Base-by-base conservation (phyloP, 2,113 vertebrate genomes). In the Columbina picui region DNA sequence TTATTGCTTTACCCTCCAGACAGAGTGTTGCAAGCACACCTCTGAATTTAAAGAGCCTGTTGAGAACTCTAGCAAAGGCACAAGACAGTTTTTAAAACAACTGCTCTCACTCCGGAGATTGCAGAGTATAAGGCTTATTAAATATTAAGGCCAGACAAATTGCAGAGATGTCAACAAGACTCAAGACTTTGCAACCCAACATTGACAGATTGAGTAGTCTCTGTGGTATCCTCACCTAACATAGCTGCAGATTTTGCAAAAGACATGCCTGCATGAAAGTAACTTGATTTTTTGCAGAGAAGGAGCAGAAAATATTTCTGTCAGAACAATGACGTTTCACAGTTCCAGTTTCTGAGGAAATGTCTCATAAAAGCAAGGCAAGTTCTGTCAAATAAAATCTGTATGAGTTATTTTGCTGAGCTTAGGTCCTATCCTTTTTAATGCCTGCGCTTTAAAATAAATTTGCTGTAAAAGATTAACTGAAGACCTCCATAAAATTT, bases 121-220 rank as follows among this genome's bases (percentile, higher is more conserved):
- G 36, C 22, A 36, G 18, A 55, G 8, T 57, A 56, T 61, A n/a
- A 77, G 20, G 20, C 12, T 89, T 93, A 89, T 89, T 84, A 93
- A 93, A 93, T 89, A 95, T 84, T 91, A 93, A 91, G 34, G 65
- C 18, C 32, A 60, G 57, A 88, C 49, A 94, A 87, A 91, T 63
- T 81, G 49, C 60, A 95, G 56, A 82, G 38, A 89, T 71, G 52
- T 61, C 84, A 78, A 75, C 77, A 84, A 81, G 47, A 32, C 32
- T 70, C 60, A 70, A 94, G 43, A 55, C 34, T 75, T 47, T 22
- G 26, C 52, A 95, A 71, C 64, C 17, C 56, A 75, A 20, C 69
- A 52, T 29, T 50, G 47, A 67, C 34, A 67, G 60, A 25, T 45
- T 27, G 16, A 75, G 22, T 7, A 21, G 55, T 67, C 64, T 69